Conservation (phyloP, 2,888 invertebrate species). For the Polyommatus icarus region DNA sequence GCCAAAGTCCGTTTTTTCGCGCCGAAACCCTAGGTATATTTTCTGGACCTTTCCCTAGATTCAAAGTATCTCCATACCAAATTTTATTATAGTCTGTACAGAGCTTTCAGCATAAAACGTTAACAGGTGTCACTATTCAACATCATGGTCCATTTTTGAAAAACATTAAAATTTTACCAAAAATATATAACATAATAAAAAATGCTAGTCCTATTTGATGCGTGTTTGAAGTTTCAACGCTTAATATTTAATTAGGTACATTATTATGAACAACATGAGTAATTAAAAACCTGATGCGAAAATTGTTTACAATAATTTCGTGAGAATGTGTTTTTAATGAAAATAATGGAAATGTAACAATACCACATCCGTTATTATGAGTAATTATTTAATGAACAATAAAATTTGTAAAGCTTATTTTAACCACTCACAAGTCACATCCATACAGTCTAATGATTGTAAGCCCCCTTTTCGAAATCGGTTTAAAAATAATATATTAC, state of each 20-base stretch:
- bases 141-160: no score
- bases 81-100: no score
- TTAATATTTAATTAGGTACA: not conserved
- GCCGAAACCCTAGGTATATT: no score
- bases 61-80: no score
- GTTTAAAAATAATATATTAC: no score
- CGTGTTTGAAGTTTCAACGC: not conserved
- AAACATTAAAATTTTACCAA: no score
- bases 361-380: not conserved
- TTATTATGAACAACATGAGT: not conserved
- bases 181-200: no score
- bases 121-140: no score
- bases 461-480: no score
- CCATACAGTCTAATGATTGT: not conserved
- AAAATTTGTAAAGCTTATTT: not conserved
- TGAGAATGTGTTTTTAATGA: not conserved
- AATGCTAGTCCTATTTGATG: not conserved
- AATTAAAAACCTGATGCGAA: not conserved
- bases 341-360: not conserved
- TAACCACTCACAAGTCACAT: not conserved
- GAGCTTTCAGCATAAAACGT: no score
- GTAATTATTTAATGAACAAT: not conserved
- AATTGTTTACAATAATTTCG: not conserved
- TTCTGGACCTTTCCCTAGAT: no score
- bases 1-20: no score